phyloP scores from a whole-genome alignment of 2,113 vertebrate species.

The Mobula birostris region DNA sequence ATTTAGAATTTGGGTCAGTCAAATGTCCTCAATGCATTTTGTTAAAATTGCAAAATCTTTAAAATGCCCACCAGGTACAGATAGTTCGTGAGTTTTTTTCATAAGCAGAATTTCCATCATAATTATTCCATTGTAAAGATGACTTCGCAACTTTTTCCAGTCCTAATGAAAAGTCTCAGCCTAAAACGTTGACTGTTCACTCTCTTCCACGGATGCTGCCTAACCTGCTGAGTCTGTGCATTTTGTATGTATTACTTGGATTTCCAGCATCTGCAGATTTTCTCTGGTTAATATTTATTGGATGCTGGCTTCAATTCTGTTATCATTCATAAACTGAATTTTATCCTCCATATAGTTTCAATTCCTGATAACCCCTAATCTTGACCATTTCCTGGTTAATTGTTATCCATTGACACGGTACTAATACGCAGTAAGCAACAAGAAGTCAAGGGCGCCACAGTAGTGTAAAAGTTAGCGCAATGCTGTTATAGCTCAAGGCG shows the following conservation, averaged over 20 bases:
- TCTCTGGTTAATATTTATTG: not conserved
- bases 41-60: not conserved
- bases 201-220: no score
- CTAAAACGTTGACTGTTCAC: no score
- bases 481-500: no score
- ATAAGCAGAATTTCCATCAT: conserved; percentile 7
- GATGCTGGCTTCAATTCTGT: conserved; percentile 1
- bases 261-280: no score
- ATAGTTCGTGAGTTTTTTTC: not conserved
- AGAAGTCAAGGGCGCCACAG: not conserved
- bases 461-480: no score
- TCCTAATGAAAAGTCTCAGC: no score
- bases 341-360: not conserved
- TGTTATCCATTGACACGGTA: not conserved
- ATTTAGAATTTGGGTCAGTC: conserved; percentile 1
- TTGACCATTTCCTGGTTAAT: not conserved
- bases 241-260: no score
- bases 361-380: not conserved
- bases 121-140: conserved; percentile 10
- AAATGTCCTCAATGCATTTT: not conserved
- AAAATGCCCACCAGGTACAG: not conserved
- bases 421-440: not conserved
- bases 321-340: not conserved
- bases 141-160: not conserved
- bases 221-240: no score